Percentiles rank a stretch among this genome's conserved stretches.
These are phyloP conservation scores for Himalopsyche kuldschensis DNA, from an alignment of 2,888 invertebrate species.

Conservation along the genomic window DNA sequence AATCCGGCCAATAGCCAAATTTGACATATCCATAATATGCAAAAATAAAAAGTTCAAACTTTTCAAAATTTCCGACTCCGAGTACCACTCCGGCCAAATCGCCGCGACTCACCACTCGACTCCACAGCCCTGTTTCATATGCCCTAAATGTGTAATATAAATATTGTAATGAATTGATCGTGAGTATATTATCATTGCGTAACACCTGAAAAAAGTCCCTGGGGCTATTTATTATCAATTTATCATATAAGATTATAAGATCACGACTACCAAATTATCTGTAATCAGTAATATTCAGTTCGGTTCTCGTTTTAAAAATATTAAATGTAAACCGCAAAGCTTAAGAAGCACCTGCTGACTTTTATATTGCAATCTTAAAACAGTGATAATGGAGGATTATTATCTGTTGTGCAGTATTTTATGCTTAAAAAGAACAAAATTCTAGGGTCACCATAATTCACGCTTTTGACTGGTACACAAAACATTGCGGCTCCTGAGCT, in stretches of 20 bases:
- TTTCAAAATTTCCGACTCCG: too few species aligned
- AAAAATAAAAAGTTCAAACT: too few species aligned
- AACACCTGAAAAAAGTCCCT: neutral
- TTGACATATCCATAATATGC: too few species aligned
- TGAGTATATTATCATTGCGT: neutral
- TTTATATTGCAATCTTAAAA: neutral
- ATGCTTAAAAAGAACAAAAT: neutral
- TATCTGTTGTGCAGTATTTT: neutral
- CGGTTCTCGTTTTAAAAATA: neutral
- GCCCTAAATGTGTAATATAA: too few species aligned
- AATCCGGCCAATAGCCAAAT: too few species aligned
- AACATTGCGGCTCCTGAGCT: too few species aligned
- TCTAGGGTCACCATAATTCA: neutral
- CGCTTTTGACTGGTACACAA: too few species aligned
- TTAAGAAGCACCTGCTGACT: neutral
- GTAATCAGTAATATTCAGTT: neutral
- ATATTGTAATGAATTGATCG: too few species aligned
- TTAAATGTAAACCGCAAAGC: neutral
- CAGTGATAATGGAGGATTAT: neutral
- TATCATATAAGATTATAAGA: neutral
- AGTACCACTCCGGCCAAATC: too few species aligned
- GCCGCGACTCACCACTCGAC: too few species aligned
- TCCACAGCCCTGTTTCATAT: too few species aligned
- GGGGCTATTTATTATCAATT: neutral
- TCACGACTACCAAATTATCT: neutral